Conservation (phyloP, 2,888 invertebrate genomes). For the Baccha elongata region DNA sequence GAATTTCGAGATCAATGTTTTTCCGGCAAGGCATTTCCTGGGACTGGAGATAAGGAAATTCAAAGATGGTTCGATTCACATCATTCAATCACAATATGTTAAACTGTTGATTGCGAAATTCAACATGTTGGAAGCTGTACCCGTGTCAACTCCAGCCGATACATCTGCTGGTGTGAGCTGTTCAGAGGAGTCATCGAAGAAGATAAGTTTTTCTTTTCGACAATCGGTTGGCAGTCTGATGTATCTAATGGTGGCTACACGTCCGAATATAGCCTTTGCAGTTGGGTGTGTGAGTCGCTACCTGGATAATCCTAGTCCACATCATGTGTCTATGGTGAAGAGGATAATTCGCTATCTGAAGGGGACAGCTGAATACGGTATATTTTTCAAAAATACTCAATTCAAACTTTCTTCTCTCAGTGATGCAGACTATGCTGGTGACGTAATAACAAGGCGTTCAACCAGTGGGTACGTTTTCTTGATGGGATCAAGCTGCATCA, state of each 20-base stretch:
- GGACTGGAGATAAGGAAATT: conserved; percentile 31
- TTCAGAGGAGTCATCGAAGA: background rate
- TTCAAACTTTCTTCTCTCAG: conserved; percentile 11
- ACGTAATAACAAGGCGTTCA: conserved; percentile 19
- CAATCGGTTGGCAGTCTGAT: conserved; percentile 13
- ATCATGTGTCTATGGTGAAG: conserved; percentile 16
- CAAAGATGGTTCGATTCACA: background rate
- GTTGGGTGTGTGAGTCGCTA: conserved; percentile 4
- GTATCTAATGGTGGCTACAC: conserved; percentile 6
- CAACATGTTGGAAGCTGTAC: conserved; percentile 34
- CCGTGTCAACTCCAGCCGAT: conserved; percentile 41
- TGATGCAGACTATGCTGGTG: conserved; percentile 4
- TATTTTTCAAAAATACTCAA: conserved; percentile 2
- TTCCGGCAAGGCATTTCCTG: conserved; percentile 4
- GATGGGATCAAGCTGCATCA: too few species aligned
- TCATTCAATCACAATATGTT: conserved; percentile 26
- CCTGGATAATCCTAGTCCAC: conserved; percentile 17
- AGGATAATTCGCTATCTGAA: conserved; percentile 43
- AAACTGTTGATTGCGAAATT: conserved; percentile 32
- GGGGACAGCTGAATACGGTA: conserved; percentile 32
- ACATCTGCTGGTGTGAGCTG: background rate
- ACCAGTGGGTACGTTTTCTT: too few species aligned
- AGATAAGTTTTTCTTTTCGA: conserved; percentile 3
- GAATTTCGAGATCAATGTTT: background rate
- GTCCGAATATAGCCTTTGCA: conserved; percentile 46